Conservation (phyloP, 2,888 invertebrate species). For the Azorinus chamasolen region DNA sequence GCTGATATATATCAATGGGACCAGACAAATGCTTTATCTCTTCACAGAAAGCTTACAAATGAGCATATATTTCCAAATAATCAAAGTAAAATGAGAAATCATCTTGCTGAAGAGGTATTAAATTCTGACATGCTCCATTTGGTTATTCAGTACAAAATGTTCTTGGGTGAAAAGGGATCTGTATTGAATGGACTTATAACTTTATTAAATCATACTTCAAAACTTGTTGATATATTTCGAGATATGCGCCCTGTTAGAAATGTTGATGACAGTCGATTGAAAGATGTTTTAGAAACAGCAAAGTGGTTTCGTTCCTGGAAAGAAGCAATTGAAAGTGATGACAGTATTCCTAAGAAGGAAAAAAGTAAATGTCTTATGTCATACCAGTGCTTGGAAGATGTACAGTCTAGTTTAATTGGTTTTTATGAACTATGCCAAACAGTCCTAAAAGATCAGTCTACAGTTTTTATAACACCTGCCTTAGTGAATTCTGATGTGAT, state of each 20-base stretch:
- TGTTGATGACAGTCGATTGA: background rate
- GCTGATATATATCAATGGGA: constrained; percentile 49
- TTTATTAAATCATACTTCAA: constrained; percentile 30
- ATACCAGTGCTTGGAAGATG: constrained; percentile 20
- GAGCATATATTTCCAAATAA: constrained; percentile 35
- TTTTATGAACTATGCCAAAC: constrained; percentile 3
- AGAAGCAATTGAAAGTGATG: background rate
- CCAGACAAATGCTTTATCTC: constrained; percentile 19
- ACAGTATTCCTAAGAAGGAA: background rate
- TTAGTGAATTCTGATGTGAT: constrained; percentile 31
- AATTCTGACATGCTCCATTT: constrained; percentile 47
- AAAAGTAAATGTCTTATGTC: constrained; percentile 2
- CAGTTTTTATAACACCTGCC: constrained; percentile 23
- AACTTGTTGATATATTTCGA: constrained; percentile 23
- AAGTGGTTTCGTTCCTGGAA: constrained; percentile 10
- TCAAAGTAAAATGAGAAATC: constrained; percentile 40
- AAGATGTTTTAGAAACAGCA: background rate
- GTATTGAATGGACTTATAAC: constrained; percentile 24
- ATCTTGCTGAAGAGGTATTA: constrained; percentile 51
- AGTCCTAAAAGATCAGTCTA: background rate
- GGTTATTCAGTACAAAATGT: constrained; percentile 20
- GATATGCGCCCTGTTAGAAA: constrained; percentile 26
- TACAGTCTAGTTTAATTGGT: constrained; percentile 14
- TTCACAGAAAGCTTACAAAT: constrained; percentile 35
- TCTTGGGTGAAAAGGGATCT: constrained; percentile 23